Conservation (phyloP, 1,140 invertebrate species). For the Ephestia elutella region DNA sequence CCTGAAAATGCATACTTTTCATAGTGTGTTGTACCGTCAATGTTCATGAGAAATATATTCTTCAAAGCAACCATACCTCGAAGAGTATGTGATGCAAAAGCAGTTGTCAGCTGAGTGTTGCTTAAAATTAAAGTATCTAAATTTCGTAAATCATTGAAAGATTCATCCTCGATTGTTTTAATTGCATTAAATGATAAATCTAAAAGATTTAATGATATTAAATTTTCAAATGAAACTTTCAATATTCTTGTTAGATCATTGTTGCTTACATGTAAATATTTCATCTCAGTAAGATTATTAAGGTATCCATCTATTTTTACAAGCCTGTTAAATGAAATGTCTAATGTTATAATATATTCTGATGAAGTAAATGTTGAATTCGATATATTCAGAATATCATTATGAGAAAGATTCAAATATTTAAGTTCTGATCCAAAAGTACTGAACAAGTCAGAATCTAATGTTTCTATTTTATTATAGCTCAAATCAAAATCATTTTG, state of each 20-base stretch:
- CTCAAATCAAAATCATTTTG: neutral
- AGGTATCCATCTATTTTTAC: neutral
- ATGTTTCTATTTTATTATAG: neutral
- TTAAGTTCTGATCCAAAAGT: neutral
- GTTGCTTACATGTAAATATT: constrained; percentile 2
- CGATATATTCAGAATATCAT: neutral
- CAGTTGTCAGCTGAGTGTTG: neutral
- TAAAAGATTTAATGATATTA: neutral
- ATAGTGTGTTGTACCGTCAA: neutral
- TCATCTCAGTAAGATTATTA: neutral
- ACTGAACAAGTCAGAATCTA: neutral
- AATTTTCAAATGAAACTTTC: neutral
- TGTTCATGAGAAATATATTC: neutral
- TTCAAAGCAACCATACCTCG: neutral
- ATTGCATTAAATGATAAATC: neutral
- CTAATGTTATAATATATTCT: neutral
- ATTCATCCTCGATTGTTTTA: neutral
- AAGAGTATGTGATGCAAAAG: neutral
- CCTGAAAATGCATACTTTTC: constrained; percentile 1
- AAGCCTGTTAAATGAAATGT: neutral
- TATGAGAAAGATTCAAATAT: neutral
- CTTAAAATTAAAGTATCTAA: neutral
- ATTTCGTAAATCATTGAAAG: neutral
- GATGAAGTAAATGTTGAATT: neutral
- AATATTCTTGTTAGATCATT: neutral